Evolutionary conservation across 2,113 vertebrate genomes (phyloP), one percentile per base, ranked within the genome.

Genomic region (Hippocampus guttulatus): DNA sequence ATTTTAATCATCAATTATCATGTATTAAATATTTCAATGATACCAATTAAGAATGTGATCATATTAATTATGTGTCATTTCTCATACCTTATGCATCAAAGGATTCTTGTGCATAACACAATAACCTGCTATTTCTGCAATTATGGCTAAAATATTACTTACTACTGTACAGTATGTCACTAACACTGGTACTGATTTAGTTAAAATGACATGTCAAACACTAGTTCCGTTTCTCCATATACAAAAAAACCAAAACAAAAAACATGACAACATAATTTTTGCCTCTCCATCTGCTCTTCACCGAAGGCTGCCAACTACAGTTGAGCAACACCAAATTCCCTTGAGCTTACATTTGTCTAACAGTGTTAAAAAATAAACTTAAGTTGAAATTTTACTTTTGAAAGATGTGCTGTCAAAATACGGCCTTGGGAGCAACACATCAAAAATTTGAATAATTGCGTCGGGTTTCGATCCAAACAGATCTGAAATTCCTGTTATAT

Each of bases 221-320:
- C 25, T 30, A 30, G 23, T 43, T 68, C 52, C 66, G 71, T 78
- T 69, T 57, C 74, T 84, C 65, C 30, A 43, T 64, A 79, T 54
- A 12, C 5, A 58, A 25, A 55, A 55, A 60, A 30, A 11, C 18
- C 15, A 23, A 21, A 30, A 3, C 16, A 8, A 55, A 21, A 11
- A 0, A 54, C 52, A 10, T 2, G 7, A 14, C 8, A n/a, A 8
- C 52, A 55, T 21, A 55, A 55, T 55, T 55, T n/a, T 10, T 3
- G 52, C 20, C 52, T 55, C 52, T 55, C 52, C 52, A 55, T 23
- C 21, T n/a, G 52, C 52, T 55, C 52, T 55, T 10, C 52, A 18
- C 54, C 70, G 7, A 71, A 49, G 64, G 38, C 75, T 87, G 89
- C 87, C 83, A 89, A 57, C 69, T 64, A 51, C 73, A 60, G 69